Percentiles rank a stretch among this genome's conserved stretches.
These are phyloP conservation scores for Scaptomyza montana DNA, from an alignment of 1,140 invertebrate genomes.

Conservation along the genomic window DNA sequence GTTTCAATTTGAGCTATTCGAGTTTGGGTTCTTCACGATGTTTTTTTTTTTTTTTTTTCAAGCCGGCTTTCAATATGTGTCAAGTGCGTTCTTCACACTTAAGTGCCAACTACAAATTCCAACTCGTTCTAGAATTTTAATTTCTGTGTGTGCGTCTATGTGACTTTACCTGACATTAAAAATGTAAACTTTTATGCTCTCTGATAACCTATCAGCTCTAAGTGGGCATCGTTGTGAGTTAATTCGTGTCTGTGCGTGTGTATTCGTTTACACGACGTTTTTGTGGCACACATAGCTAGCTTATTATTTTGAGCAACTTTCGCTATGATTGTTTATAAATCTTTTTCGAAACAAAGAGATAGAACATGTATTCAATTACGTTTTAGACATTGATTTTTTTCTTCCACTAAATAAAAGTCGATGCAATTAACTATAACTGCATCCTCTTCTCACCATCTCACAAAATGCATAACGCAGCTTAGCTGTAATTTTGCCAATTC, in stretches of 20 bases:
- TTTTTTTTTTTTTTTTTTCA: conserved; percentile 41
- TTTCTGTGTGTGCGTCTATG: conserved; percentile 3
- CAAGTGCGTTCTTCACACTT: conserved; percentile 59
- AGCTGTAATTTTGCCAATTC: conserved; percentile 50
- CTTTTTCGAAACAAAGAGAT: not conserved
- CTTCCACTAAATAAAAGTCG: conserved; percentile 38
- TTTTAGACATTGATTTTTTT: conserved; percentile 17
- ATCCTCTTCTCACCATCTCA: conserved; percentile 3
- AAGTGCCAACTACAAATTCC: conserved; percentile 22
- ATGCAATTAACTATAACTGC: conserved; percentile 53
- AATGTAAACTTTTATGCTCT: conserved; percentile 4
- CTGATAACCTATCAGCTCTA: conserved; percentile 46
- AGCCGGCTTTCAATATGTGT: conserved; percentile 61
- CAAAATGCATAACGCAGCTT: conserved; percentile 60
- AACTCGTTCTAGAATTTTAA: conserved; percentile 27
- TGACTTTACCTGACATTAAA: conserved; percentile 14
- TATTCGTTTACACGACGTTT: too few relatives aligned
- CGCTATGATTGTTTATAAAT: conserved; percentile 20
- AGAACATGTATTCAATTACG: conserved; percentile 29
- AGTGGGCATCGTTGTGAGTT: conserved; percentile 6
- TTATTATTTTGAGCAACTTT: conserved; percentile 21
- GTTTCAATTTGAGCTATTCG: conserved; percentile 49
- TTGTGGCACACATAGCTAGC: conserved; percentile 4
- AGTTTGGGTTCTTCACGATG: conserved; percentile 37
- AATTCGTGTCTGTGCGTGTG: not conserved